Conservation (phyloP, 53 echinoderm and acorn worm species). For the Patiria pectinifera region DNA sequence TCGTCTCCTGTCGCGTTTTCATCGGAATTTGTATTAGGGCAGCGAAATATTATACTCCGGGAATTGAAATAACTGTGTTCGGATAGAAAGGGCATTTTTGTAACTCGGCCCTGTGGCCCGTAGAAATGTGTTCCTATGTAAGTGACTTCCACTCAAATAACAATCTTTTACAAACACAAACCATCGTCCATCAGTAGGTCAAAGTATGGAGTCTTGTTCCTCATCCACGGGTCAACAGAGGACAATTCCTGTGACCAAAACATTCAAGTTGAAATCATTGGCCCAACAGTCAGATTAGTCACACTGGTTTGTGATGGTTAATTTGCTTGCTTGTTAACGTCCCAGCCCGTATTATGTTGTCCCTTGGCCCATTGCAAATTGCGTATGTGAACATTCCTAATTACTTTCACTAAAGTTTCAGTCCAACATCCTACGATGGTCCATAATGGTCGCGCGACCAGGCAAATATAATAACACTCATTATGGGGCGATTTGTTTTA, state of each 20-base stretch:
- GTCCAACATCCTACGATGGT: too few relatives aligned
- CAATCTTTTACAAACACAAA: not conserved
- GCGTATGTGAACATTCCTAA: too few relatives aligned
- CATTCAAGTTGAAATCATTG: not conserved
- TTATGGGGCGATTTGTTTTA: too few relatives aligned
- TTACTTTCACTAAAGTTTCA: too few relatives aligned
- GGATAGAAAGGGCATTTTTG: not conserved
- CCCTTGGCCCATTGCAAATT: too few relatives aligned
- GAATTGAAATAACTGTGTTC: not conserved
- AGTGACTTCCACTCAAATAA: not conserved
- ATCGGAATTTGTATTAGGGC: conserved; percentile 8
- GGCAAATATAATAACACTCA: too few relatives aligned
- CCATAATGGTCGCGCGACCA: too few relatives aligned
- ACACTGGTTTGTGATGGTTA: too few relatives aligned
- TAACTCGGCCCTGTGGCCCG: not conserved
- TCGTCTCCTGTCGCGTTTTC: not conserved
- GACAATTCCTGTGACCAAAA: not conserved
- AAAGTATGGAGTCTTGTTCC: not conserved
- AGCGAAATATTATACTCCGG: not conserved
- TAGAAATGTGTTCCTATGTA: not conserved
- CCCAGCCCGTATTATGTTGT: too few relatives aligned
- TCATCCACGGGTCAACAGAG: not conserved
- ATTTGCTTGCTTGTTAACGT: too few relatives aligned
- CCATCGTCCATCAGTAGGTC: not conserved
- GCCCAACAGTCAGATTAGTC: too few relatives aligned